Percentiles rank a stretch among this genome's conserved stretches.
Evolutionary conservation across 2,797 vertebrate genomes (phyloP).

Genomic region (Tenualosa ilisha): DNA sequence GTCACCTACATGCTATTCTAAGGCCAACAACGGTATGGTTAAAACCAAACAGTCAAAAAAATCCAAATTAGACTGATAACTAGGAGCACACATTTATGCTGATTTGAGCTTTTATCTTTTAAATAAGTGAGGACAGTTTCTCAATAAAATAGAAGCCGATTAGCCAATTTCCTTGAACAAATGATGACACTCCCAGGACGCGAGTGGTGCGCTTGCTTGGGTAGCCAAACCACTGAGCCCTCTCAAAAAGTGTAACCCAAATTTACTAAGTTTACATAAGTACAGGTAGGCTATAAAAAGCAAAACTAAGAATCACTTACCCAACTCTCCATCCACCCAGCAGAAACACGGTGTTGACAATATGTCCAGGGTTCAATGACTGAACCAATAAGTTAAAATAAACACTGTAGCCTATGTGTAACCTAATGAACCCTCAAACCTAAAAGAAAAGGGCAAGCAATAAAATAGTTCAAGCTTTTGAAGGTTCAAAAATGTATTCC

Average conservation of each 20-base stretch:
- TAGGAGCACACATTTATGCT: not conserved
- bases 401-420: not conserved
- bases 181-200: not conserved
- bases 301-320: not conserved
- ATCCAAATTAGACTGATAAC: not conserved
- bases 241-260: not conserved
- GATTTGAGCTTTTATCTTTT: not conserved
- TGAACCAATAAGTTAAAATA: not conserved
- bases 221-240: not conserved
- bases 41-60: not conserved
- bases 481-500: slow-evolving; percentile 1
- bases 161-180: not conserved
- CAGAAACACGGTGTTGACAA: not conserved
- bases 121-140: not conserved
- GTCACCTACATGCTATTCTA: slow-evolving; percentile 2
- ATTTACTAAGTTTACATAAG: not conserved
- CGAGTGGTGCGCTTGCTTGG: not conserved
- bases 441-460: not conserved
- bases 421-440: not conserved
- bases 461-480: not conserved
- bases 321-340: slow-evolving; percentile 10
- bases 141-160: not conserved
- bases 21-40: not conserved
- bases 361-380: not conserved
- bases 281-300: not conserved